A percentile compares a stretch with the other conserved stretches of the same genome.
Conservation (phyloP, 2,888 invertebrate genomes). For the Molorchus minor region DNA sequence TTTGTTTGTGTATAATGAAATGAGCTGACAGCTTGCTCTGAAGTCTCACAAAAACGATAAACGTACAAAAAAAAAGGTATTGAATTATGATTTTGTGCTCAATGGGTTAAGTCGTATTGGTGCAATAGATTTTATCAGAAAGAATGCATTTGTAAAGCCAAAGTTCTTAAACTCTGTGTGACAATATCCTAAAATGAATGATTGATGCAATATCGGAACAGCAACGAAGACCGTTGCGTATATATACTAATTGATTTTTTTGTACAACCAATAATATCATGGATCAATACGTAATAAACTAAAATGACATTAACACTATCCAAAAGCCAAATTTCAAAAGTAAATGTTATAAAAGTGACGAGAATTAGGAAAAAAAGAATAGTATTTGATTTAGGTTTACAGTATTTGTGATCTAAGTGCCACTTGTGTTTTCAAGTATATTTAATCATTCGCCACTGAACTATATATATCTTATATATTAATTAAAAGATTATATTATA, state of each 20-base stretch:
- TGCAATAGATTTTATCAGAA: background rate
- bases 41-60: too few species aligned
- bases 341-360: constrained; percentile 34
- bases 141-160: constrained; percentile 2
- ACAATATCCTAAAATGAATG: constrained; percentile 6
- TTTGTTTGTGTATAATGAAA: too few species aligned
- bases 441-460: constrained; percentile 62
- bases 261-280: constrained; percentile 37
- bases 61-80: too few species aligned
- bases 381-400: constrained; percentile 68
- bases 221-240: constrained; percentile 23
- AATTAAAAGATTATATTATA: constrained; percentile 59
- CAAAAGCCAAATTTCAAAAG: constrained; percentile 50
- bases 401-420: constrained; percentile 83
- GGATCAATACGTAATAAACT: constrained; percentile 35
- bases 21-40: too few species aligned
- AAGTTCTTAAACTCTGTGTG: constrained; percentile 11
- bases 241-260: too few species aligned
- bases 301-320: constrained; percentile 35
- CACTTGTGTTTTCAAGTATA: constrained; percentile 76
- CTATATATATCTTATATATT: constrained; percentile 62
- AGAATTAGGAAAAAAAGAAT: constrained; percentile 35
- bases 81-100: too few species aligned
- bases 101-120: too few species aligned
- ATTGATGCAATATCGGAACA: constrained; percentile 10